phyloP scores from a whole-genome alignment of 37 sponge, comb jelly and placozoan species.

The Chondrilla cf. caribensis region DNA sequence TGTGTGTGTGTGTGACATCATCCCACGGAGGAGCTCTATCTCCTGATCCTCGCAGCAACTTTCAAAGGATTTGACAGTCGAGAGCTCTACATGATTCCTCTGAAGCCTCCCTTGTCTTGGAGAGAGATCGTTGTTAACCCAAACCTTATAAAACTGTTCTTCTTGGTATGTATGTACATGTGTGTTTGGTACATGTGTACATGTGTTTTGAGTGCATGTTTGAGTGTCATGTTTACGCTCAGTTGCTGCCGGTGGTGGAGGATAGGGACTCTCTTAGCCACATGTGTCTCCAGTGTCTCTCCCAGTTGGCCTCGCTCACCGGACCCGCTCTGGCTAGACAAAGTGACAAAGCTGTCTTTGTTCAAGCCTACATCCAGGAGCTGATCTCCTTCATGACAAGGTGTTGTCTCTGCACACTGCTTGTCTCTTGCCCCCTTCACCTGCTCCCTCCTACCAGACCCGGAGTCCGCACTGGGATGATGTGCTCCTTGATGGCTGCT shows the following conservation, averaged over 20 bases:
- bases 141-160: conserved; percentile 45
- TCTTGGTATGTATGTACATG: conserved; percentile 37
- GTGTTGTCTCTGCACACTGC: background rate
- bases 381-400: background rate
- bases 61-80: background rate
- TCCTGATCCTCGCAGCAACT: background rate
- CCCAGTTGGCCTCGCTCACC: conserved; percentile 68
- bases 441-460: background rate
- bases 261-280: conserved; percentile 20
- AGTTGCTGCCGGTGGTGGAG: background rate
- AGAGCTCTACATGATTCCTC: background rate
- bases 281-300: conserved; percentile 54
- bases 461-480: background rate
- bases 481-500: background rate
- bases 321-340: conserved; percentile 29
- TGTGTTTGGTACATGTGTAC: too few species aligned
- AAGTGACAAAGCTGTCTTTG: background rate
- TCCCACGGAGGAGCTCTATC: background rate
- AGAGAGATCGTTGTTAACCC: conserved; percentile 39
- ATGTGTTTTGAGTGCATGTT: too few species aligned
- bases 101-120: conserved; percentile 47
- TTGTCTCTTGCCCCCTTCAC: background rate
- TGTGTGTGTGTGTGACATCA: background rate
- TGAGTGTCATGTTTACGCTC: too few species aligned
- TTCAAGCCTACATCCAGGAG: background rate